Evolutionary conservation across 2,113 vertebrate species (phyloP), one percentile per base, ranked within the genome.

Genomic region (Salvelinus alpinus): DNA sequence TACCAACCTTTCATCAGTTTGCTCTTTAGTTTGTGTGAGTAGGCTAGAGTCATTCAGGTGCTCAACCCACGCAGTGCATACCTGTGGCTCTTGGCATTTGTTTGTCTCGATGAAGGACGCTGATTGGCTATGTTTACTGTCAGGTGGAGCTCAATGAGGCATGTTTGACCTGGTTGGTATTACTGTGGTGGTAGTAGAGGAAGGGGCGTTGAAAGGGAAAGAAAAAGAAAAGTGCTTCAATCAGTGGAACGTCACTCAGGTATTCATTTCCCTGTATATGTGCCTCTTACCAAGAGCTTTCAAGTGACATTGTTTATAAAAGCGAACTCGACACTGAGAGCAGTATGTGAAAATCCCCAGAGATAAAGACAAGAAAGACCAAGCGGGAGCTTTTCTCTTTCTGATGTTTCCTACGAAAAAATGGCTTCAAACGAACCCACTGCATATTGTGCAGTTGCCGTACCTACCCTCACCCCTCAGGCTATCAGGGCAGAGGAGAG

Each of bases 271-370:
- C 20, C 70, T 60, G 27, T 75, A 20, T 72, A 24, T 59, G 68
- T 54, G 76, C 54, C 78, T 78, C 70, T 24, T 29, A 27, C 44
- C 70, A 66, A n/a, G 18, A 59, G 60, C 83, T 85, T 82, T 82
- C 73, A 85, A 82, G 80, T 80, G 78, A 78, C 72, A 64, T 73
- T 78, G 74, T 82, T 82, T 77, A 70, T 54, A 72, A 71, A 82
- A 82, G 75, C 9, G 69, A 75, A 72, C 65, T 73, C 31, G 78
- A 78, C 74, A 66, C 72, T 11, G 67, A 82, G 79, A 73, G 31
- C 29, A 47, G 54, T 47, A 64, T 24, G 54, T 64, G 62, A 5
- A 71, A 31, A 60, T 48, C 29, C 25, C 29, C 34, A 67, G 44
- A 69, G 69, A 71, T 27, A 65, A 64, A 76, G 71, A 48, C 62